Evolutionary conservation across 37 sponge, comb jelly and placozoan species (phyloP).

Genomic region (Corticium candelabrum): DNA sequence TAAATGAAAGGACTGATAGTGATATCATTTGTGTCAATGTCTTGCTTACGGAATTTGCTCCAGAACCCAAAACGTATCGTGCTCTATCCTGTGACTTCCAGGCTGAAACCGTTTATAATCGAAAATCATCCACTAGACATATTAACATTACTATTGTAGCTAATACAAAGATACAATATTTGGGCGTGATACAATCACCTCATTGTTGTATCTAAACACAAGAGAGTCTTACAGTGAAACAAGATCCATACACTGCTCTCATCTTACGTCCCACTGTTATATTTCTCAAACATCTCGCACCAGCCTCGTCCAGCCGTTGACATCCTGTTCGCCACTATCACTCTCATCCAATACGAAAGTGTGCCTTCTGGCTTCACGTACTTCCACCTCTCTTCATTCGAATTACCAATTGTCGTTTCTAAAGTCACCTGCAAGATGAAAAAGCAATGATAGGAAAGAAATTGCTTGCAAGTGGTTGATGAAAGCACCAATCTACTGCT

Average conservation of each 20-base stretch:
- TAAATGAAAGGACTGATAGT: too few relatives aligned
- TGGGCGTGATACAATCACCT: background rate
- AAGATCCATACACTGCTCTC: background rate
- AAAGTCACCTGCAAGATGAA: constrained; percentile 44
- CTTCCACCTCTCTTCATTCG: constrained; percentile 60
- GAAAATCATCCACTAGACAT: constrained; percentile 98
- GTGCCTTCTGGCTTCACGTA: constrained; percentile 40
- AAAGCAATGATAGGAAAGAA: too few relatives aligned
- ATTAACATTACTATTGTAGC: background rate
- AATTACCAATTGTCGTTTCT: constrained; percentile 89
- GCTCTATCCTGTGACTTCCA: constrained; percentile 8
- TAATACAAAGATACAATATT: background rate
- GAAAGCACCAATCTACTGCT: constrained; percentile 64
- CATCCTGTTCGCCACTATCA: constrained; percentile 71
- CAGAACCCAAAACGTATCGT: constrained; percentile 61
- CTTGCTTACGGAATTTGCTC: constrained; percentile 75
- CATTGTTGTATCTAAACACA: constrained; percentile 9
- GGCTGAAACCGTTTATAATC: constrained; percentile 78
- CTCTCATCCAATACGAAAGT: constrained; percentile 58
- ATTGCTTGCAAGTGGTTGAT: too few relatives aligned
- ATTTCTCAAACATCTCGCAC: constrained; percentile 38
- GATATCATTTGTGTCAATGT: too few relatives aligned
- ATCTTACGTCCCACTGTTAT: constrained; percentile 87
- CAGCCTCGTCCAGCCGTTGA: constrained; percentile 62
- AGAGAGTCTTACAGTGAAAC: too few relatives aligned